Base-by-base conservation (phyloP, 2,888 invertebrate genomes). In the Petrolisthes manimaculis region DNA sequence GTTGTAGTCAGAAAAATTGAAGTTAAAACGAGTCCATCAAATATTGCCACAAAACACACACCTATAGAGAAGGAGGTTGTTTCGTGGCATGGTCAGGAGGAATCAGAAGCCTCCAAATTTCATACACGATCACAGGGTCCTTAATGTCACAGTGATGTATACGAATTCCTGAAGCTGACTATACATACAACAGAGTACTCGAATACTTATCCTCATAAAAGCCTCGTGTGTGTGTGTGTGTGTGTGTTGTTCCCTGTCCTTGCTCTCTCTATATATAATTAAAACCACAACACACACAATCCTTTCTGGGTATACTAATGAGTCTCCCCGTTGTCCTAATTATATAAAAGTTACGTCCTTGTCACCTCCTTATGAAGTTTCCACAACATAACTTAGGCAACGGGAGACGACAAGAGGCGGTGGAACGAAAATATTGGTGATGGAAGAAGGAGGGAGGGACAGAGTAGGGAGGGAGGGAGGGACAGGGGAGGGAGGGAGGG, bases 261-360 rank as follows among this genome's bases (percentile, higher is more conserved):
- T 6, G 56, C 56, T n/a, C 12, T n/a, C 21, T 37, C 8, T 21
- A 56, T 55, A n/a, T 24, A n/a, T 78, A 78, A 78, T 84, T 84
- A 84, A 77, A 12, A 12, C n/a, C 75, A 61, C 51, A 37, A 37
- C n/a, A n/a, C n/a, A n/a, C n/a, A n/a, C n/a, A n/a, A 51, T 21
- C 77, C 61, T 84, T 80, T 56, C 78, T n/a, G 54, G 61, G 24
- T 18, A 3, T 18, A n/a, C 5, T 77, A 77, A 21, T 61, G 67
- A 84, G 55, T 55, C 67, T 84, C 55, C 51, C 51, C 56, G 67
- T 78, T 84, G 51, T 78, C 54, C 67, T 21, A 74, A 77, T 37
- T 77, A n/a, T n/a, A n/a, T 67, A 84, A 84, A 80, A 77, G 9
- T 8, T 55, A 51, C 55, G 55, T 51, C 67, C 67, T 54, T 81